These are phyloP conservation scores for Rhynchomys soricoides DNA, from an alignment of 2,113 vertebrate species.

Conservation along the genomic window DNA sequence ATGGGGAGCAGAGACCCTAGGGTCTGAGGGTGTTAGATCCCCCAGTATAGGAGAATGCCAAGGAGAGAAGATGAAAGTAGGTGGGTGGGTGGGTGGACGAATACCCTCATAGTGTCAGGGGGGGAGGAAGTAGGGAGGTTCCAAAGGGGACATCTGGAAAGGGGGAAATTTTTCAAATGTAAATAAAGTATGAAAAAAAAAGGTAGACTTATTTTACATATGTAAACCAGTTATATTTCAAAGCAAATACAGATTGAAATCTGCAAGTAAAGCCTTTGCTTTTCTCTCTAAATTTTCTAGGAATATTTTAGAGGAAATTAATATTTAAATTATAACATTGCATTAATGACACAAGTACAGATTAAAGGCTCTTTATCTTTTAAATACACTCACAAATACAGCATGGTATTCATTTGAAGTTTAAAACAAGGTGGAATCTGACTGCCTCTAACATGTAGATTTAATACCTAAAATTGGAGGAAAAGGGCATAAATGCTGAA, in stretches of 20 bases:
- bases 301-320: conserved; percentile 48
- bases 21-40: too few species aligned
- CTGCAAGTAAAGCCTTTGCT: not conserved
- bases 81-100: too few species aligned
- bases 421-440: not conserved
- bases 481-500: not conserved
- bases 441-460: not conserved
- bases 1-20: too few species aligned
- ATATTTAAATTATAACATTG: not conserved
- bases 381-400: not conserved
- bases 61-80: too few species aligned
- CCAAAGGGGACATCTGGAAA: too few species aligned
- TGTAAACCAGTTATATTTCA: conserved; percentile 40
- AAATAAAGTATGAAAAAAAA: too few species aligned
- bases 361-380: not conserved
- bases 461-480: not conserved
- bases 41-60: too few species aligned
- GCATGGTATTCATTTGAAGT: not conserved
- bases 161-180: too few species aligned
- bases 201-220: not conserved
- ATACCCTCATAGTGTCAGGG: too few species aligned
- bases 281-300: conserved; percentile 31
- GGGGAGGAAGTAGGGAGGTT: too few species aligned
- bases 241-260: conserved; percentile 53
- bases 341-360: not conserved